Evolutionary conservation across 23 tunicate species (phyloP).

Genomic region (Clavelina lepadiformis): DNA sequence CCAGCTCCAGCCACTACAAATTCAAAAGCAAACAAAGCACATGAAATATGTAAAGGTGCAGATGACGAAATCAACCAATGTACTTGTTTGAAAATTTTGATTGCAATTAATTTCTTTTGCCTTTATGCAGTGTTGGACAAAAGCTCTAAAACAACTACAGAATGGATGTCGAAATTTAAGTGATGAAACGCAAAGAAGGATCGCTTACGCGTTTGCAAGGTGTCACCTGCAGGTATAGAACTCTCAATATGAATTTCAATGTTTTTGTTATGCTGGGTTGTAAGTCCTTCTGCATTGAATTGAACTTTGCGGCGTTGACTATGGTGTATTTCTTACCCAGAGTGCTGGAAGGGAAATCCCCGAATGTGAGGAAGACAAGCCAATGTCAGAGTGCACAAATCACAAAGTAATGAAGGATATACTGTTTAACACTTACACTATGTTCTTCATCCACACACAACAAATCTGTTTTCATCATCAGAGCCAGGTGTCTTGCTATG

Average conservation of each 20-base stretch:
- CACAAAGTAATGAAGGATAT: conserved; percentile 38
- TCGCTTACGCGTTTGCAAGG: conserved; percentile 84
- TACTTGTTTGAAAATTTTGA: too few species aligned
- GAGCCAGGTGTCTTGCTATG: too few species aligned
- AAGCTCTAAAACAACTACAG: conserved; percentile 47
- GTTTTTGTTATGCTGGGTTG: too few species aligned
- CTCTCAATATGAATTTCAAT: too few species aligned
- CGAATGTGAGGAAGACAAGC: conserved; percentile 41
- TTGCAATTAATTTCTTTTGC: background rate
- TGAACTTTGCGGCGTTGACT: too few species aligned
- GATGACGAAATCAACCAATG: too few species aligned
- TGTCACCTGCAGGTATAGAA: conserved; percentile 70
- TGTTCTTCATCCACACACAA: conserved; percentile 80
- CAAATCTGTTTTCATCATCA: conserved; percentile 92
- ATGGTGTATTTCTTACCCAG: too few species aligned
- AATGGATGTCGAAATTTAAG: conserved; percentile 58
- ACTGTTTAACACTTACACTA: conserved; percentile 80
- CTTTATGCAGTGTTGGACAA: conserved; percentile 70
- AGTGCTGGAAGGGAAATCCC: conserved; percentile 81
- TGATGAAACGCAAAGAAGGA: conserved; percentile 82
- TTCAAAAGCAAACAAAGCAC: conserved; percentile 55
- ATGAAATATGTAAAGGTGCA: conserved; percentile 81
- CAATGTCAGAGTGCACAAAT: conserved; percentile 68
- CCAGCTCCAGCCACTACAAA: conserved; percentile 40
- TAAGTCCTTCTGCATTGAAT: too few species aligned